Evolutionary conservation across 2,113 vertebrate species (phyloP).

Genomic region (Melanerpes aurifrons): DNA sequence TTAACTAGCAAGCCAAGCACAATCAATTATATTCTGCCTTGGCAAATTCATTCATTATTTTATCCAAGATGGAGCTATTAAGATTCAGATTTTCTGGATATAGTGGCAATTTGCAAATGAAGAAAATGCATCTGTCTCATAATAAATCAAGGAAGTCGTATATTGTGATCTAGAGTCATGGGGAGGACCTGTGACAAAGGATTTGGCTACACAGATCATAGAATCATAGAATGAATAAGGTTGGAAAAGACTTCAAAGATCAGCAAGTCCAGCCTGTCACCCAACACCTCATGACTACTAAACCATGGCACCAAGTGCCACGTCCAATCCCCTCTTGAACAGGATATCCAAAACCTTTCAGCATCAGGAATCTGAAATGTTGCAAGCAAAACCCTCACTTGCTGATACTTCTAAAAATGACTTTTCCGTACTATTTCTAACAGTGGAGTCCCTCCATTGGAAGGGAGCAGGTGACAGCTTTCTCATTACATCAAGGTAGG

Average conservation of each 20-base stretch:
- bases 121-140: neutral
- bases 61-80: constrained; percentile 11
- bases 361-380: neutral
- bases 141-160: neutral
- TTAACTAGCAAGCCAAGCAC: constrained; percentile 25
- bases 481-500: neutral
- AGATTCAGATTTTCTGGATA: neutral
- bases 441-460: neutral
- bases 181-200: neutral
- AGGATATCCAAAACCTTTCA: neutral
- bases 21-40: constrained; percentile 12
- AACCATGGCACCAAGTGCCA: no score
- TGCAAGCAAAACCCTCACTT: neutral
- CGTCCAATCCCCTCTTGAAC: neutral
- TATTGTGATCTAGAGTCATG: neutral
- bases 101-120: constrained; percentile 7
- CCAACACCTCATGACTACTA: no score
- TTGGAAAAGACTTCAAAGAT: no score
- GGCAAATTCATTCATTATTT: constrained; percentile 31
- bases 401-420: neutral
- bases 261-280: no score
- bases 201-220: neutral
- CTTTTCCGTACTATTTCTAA: neutral
- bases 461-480: neutral
- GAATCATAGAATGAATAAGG: no score